phyloP scores from a whole-genome alignment of 2,797 vertebrate genomes.

The Alosa sapidissima region DNA sequence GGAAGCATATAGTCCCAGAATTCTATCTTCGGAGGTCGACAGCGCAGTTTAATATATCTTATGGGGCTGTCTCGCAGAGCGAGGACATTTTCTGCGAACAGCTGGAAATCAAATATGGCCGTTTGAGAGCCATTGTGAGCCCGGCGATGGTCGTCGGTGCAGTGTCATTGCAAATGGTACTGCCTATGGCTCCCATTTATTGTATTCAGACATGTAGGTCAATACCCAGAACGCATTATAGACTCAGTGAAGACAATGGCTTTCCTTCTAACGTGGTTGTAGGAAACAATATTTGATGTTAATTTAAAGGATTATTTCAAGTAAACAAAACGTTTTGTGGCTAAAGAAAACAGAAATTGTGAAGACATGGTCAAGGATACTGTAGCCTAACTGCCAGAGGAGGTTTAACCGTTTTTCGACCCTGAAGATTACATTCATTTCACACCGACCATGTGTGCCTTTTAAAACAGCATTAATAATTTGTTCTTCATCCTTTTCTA shows the following conservation, averaged over 20 bases:
- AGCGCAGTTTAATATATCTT: slow-evolving; percentile 80
- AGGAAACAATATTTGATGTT: slow-evolving; percentile 15
- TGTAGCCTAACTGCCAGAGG: neutral
- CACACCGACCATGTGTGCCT: neutral
- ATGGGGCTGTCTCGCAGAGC: slow-evolving; percentile 72
- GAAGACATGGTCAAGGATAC: neutral
- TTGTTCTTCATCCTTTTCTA: neutral
- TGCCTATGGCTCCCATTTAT: slow-evolving; percentile 79
- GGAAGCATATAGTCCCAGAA: slow-evolving; percentile 90
- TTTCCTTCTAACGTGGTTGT: slow-evolving; percentile 4
- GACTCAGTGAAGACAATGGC: slow-evolving; percentile 38
- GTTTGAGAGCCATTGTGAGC: slow-evolving; percentile 69
- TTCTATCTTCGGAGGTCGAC: slow-evolving; percentile 80
- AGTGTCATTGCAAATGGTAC: slow-evolving; percentile 81
- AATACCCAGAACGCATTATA: slow-evolving; percentile 64
- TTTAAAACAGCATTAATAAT: neutral
- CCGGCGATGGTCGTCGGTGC: slow-evolving; percentile 67
- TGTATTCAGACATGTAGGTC: slow-evolving; percentile 79
- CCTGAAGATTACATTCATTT: neutral
- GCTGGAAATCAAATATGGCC: slow-evolving; percentile 86
- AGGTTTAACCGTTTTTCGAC: neutral
- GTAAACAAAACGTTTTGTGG: neutral
- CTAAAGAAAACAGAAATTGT: neutral
- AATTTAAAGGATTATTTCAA: slow-evolving; percentile 18
- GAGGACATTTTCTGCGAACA: slow-evolving; percentile 74